Evolutionary conservation across 2,797 vertebrate species (phyloP).

Genomic region (Staurois parvus): DNA sequence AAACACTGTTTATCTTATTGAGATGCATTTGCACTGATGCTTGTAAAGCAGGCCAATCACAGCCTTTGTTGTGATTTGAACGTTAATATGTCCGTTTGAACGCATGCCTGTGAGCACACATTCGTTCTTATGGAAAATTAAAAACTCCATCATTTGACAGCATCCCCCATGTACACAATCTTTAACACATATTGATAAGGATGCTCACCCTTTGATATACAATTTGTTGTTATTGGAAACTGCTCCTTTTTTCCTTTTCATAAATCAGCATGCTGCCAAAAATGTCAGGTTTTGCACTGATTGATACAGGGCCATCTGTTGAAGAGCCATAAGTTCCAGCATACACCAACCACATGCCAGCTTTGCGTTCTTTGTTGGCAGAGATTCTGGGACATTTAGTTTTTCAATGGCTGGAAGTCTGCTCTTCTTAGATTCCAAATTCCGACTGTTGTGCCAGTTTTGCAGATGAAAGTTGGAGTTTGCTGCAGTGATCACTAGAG

Average conservation of each 20-base stretch:
- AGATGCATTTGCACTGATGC: too few species aligned
- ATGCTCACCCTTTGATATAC: not conserved
- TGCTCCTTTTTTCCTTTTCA: not conserved
- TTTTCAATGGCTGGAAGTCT: not conserved
- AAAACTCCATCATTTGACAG: too few species aligned
- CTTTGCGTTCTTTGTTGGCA: not conserved
- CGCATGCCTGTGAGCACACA: too few species aligned
- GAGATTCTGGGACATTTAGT: not conserved
- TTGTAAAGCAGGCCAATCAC: too few species aligned
- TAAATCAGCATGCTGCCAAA: not conserved
- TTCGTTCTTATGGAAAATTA: too few species aligned
- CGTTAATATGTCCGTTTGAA: too few species aligned
- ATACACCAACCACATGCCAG: not conserved
- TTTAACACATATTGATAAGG: not conserved
- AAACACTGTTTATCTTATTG: too few species aligned
- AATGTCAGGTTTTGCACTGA: not conserved
- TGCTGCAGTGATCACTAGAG: slow-evolving; percentile 53
- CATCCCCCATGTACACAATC: not conserved
- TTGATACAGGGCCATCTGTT: not conserved
- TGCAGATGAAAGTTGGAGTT: not conserved
- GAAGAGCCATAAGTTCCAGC: not conserved
- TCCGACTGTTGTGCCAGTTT: not conserved
- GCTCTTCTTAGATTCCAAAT: not conserved
- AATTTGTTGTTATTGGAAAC: not conserved
- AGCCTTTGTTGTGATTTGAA: too few species aligned